Evolutionary conservation across 2,797 vertebrate genomes (phyloP), one percentile per base, ranked within the genome.

Genomic region (Odontamblyopus lacepedii): DNA sequence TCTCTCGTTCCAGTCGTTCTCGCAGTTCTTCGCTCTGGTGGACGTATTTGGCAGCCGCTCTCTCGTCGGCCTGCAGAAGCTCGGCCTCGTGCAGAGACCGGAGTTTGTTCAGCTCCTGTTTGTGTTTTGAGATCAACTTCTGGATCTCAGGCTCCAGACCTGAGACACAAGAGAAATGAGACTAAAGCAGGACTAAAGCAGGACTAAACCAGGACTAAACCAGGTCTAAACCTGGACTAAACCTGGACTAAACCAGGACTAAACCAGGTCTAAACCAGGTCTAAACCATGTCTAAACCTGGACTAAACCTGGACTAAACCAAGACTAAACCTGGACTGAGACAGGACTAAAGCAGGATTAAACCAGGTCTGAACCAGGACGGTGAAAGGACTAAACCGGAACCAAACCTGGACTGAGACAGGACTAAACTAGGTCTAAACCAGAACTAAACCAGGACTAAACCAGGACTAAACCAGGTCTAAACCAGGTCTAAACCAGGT

Each of bases 91-190:
- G 97, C 9, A 97, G 91, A 23, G 87, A 81, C 69, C 94, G 91
- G 83, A 98, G 94, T 86, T 94, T 94, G 88, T 93, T 93, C 85
- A 98, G 92, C 87, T 99, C 98, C 87, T 96, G 95, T 68, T 95
- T 96, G 89, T 99, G 97, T 81, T 94, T 96, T 2, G 94, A 92
- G 5, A 98, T 93, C 29, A 98, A 93, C 89, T 95, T 97, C 94
- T 98, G 98, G 92, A 99, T 96, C 92, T 99, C 97, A 0, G 97
- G 97, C 86, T 98, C 97, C 85, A 98, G 93, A 35, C 98, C 98
- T 98, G 84, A 1, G 5, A 55, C 26, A 19, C 23, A 55, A n/a
- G 51, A 55, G 18, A 53, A 4, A 23, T 23, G 23, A 23, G 12
- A 19, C 27, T 29, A 6, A 60, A 27, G 4, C 55, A 23, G 55